phyloP scores from a whole-genome alignment of 2,888 invertebrate genomes.

The Orthonevra nobilis region DNA sequence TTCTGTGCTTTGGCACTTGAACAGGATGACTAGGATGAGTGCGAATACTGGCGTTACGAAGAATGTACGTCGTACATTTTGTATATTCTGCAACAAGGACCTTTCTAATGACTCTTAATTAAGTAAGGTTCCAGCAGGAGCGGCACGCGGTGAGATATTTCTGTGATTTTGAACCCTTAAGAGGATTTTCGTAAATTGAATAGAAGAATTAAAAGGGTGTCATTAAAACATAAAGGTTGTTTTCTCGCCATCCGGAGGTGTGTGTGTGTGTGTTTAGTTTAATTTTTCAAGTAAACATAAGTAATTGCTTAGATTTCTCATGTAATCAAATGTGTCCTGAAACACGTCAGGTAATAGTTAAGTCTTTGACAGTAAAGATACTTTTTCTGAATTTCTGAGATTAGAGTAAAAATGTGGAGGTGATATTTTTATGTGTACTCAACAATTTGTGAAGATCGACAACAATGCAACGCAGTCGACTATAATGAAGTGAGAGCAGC shows the following conservation, averaged over 20 bases:
- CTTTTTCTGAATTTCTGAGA: too few relatives aligned
- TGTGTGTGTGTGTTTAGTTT: constrained; percentile 26
- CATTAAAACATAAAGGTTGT: constrained; percentile 35
- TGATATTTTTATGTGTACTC: too few relatives aligned
- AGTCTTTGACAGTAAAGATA: too few relatives aligned
- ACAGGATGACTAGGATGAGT: too few relatives aligned
- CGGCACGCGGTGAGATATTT: background rate
- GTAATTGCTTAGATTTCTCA: too few relatives aligned
- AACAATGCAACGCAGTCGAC: too few relatives aligned
- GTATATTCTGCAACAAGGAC: constrained; percentile 8
- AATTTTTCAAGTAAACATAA: background rate
- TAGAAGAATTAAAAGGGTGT: background rate
- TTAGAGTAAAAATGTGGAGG: too few relatives aligned
- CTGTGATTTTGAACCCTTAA: constrained; percentile 26
- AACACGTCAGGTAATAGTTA: too few relatives aligned
- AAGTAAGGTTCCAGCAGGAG: constrained; percentile 23
- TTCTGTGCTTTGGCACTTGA: background rate
- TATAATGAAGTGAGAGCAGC: too few relatives aligned
- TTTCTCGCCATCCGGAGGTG: constrained; percentile 10
- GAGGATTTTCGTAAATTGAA: constrained; percentile 38
- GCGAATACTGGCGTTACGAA: background rate
- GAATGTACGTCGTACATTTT: background rate
- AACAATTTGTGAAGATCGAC: too few relatives aligned
- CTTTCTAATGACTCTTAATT: constrained; percentile 56
- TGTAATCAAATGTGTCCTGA: too few relatives aligned